Base-by-base conservation (phyloP, 1,140 invertebrate genomes). In the Trypoxylus dichotomus region DNA sequence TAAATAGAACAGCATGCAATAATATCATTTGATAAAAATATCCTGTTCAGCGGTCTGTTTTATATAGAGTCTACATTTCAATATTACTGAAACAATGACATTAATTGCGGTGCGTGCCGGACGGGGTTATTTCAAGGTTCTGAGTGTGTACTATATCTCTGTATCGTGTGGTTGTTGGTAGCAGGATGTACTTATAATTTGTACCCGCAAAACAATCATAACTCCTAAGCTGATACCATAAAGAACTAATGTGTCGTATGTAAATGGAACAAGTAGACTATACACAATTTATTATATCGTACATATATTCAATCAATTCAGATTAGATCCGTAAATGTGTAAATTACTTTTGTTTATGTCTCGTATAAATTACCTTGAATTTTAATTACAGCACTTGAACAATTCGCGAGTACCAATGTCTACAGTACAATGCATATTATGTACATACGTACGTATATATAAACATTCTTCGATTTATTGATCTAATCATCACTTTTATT, bases 321-420 rank as follows among this genome's bases (percentile, higher is more conserved):
- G 60, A 63, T 63, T 63, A 63, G 60, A 63, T 63, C 60, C 60
- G 60, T 27, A 63, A 63, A 63, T 63, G 60, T 63, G 60, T 63
- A 63, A 63, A 63, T 63, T 63, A 63, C 60, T 21, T 27, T 63
- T 63, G 60, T 63, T 63, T 63, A 63, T 24, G 60, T 63, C 60
- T 24, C 13, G 60, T 63, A 63, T 63, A 63, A 63, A 63, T 63
- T 24, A 63, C 60, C 60, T 63, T 63, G 60, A 63, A 24, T 63
- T 63, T 63, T 63, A 63, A 63, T 63, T 63, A 63, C 25, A 27
- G 3, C 10, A 11, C 24, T 21, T 21, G 13, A 21, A 63, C 19
- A 63, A 63, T 63, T 63, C 25, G 60, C 60, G 21, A 63, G 19
- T 63, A 19, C 60, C 5, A n/a, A 47, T 47, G 3, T 47, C 0